A percentile compares a stretch with the other conserved stretches of the same genome.
Conservation (phyloP, 2,888 invertebrate species). For the Agrochola lychnidis region DNA sequence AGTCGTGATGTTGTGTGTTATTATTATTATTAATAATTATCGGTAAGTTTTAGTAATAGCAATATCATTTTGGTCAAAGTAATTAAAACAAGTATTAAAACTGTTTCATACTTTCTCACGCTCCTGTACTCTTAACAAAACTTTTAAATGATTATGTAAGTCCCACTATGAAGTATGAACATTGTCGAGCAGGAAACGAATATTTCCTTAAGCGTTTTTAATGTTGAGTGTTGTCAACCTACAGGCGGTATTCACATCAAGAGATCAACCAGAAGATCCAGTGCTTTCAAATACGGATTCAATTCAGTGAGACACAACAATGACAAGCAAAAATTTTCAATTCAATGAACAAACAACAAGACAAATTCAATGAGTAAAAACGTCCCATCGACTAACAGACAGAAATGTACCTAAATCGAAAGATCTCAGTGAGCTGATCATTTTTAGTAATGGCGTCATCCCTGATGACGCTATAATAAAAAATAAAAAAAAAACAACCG, state of each 20-base stretch:
- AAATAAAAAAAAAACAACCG: no score
- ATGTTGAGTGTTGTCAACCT: conserved; percentile 35
- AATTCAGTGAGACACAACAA: no score
- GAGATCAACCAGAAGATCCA: conserved; percentile 1
- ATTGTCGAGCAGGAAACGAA: conserved; percentile 25
- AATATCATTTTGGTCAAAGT: no score
- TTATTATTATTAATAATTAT: not conserved
- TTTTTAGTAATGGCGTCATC: not conserved
- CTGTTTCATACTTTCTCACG: not conserved
- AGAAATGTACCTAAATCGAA: not conserved
- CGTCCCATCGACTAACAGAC: not conserved
- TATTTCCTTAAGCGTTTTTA: conserved; percentile 47
- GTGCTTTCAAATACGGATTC: not conserved
- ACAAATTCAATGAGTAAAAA: not conserved
- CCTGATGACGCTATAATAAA: not conserved
- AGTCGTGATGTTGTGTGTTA: not conserved
- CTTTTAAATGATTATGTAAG: conserved; percentile 21
- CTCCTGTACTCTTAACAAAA: not conserved
- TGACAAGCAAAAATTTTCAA: no score
- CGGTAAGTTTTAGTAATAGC: not conserved
- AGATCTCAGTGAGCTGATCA: not conserved
- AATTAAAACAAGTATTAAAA: not conserved
- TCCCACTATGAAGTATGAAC: not conserved
- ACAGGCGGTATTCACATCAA: not conserved
- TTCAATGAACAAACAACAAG: no score